Evolutionary conservation across 1,140 invertebrate species (phyloP).

Genomic region (Augochlora pura): DNA sequence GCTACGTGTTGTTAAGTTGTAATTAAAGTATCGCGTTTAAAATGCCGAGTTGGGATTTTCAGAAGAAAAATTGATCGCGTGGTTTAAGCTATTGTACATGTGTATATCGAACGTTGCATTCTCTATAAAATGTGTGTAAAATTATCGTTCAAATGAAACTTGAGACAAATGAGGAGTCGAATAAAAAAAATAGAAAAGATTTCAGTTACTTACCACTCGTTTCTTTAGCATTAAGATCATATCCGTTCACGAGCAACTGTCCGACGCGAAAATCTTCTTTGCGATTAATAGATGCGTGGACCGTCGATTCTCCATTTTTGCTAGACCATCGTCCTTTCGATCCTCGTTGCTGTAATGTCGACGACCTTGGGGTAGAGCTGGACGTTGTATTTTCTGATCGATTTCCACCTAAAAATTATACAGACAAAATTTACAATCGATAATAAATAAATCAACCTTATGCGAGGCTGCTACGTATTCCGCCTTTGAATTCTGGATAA

Average conservation of each 20-base stretch:
- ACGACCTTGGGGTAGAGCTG: constrained; percentile 59
- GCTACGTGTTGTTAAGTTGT: too few species aligned
- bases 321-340: constrained; percentile 70
- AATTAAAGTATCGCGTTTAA: too few species aligned
- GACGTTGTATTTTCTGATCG: constrained; percentile 60
- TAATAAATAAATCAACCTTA: too few species aligned
- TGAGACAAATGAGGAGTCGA: too few species aligned
- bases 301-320: constrained; percentile 67
- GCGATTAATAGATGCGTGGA: constrained; percentile 56
- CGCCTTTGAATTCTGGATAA: too few species aligned
- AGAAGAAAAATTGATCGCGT: too few species aligned
- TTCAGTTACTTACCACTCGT: constrained; percentile 56
- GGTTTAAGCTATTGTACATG: too few species aligned
- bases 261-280: constrained; percentile 66
- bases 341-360: constrained; percentile 59
- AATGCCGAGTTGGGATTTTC: background rate
- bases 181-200: background rate
- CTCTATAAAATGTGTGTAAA: too few species aligned
- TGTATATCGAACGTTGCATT: too few species aligned
- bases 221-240: constrained; percentile 60
- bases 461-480: background rate
- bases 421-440: too few species aligned
- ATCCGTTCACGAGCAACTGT: constrained; percentile 65
- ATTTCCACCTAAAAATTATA: constrained; percentile 50
- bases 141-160: too few species aligned